These are phyloP conservation scores for Euura lappo DNA, from an alignment of 1,140 invertebrate species.

Conservation along the genomic window DNA sequence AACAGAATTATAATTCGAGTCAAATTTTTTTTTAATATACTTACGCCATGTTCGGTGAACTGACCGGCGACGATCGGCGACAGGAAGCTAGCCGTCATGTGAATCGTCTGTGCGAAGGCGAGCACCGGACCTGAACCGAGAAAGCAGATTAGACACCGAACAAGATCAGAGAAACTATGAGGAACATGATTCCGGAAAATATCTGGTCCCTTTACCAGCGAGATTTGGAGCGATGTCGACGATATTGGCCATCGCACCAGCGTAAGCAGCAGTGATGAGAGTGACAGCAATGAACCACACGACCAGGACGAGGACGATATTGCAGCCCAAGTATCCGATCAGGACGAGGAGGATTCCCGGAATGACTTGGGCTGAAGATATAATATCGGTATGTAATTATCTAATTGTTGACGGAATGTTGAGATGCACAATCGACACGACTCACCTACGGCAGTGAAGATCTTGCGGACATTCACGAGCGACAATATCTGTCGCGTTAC, in stretches of 20 bases:
- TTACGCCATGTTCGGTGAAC: constrained; percentile 63
- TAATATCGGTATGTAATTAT: not conserved
- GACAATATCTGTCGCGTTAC: constrained; percentile 65
- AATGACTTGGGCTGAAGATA: constrained; percentile 67
- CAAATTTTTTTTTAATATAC: constrained; percentile 23
- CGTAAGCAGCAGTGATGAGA: constrained; percentile 74
- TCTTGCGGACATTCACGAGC: constrained; percentile 70
- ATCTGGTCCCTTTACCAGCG: constrained; percentile 54
- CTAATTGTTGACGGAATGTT: no score
- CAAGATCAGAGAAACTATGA: constrained; percentile 14
- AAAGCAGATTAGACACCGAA: not conserved
- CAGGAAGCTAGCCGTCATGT: constrained; percentile 76
- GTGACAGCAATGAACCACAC: constrained; percentile 76
- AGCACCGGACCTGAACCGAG: constrained; percentile 66
- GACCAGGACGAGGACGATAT: constrained; percentile 64
- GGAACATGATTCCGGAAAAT: not conserved
- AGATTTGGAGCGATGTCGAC: constrained; percentile 78
- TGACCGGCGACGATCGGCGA: constrained; percentile 70
- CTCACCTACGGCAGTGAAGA: constrained; percentile 71
- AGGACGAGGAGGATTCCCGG: constrained; percentile 70
- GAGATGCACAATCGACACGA: constrained; percentile 14
- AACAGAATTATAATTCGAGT: no score
- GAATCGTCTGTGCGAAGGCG: constrained; percentile 77
- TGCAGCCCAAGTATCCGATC: constrained; percentile 72
- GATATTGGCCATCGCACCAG: constrained; percentile 78